These are phyloP conservation scores for Acronicta aceris DNA, from an alignment of 2,888 invertebrate genomes.

Conservation along the genomic window DNA sequence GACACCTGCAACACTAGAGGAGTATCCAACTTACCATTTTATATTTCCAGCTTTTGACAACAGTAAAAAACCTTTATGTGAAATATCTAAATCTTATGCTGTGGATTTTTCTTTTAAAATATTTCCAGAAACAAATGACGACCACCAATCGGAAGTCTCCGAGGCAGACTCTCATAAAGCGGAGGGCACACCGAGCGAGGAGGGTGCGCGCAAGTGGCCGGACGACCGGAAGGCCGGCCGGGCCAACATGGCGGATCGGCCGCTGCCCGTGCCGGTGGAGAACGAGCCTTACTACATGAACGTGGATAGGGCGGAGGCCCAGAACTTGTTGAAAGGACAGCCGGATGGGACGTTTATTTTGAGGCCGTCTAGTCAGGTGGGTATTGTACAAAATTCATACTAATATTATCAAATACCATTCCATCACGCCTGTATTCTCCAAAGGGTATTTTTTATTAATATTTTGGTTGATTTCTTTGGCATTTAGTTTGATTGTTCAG, in stretches of 20 bases:
- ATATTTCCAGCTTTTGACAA: too few relatives aligned
- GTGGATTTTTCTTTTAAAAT: too few relatives aligned
- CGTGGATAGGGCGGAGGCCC: constrained; percentile 86
- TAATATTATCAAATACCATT: too few relatives aligned
- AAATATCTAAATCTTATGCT: too few relatives aligned
- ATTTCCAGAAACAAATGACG: constrained; percentile 77
- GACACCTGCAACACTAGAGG: too few relatives aligned
- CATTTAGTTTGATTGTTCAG: too few relatives aligned
- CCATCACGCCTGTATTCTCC: too few relatives aligned
- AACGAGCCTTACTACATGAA: constrained; percentile 89
- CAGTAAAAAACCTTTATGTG: too few relatives aligned
- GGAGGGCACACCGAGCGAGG: constrained; percentile 35
- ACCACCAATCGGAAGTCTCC: constrained; percentile 71
- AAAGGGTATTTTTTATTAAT: too few relatives aligned
- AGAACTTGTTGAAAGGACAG: constrained; percentile 85
- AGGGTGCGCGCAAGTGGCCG: constrained; percentile 52
- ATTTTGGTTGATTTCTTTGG: too few relatives aligned
- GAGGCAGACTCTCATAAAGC: constrained; percentile 63
- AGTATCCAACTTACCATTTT: too few relatives aligned
- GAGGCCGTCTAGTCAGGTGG: constrained; percentile 87
- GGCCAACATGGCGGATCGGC: constrained; percentile 82
- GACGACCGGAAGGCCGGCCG: constrained; percentile 59
- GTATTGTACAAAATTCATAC: not conserved
- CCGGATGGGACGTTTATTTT: constrained; percentile 90
- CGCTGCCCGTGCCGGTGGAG: constrained; percentile 86